A percentile compares a stretch with the other conserved stretches of the same genome.
Evolutionary conservation across 2,888 invertebrate genomes (phyloP).

Genomic region (Rhimphoctona megacephalus): DNA sequence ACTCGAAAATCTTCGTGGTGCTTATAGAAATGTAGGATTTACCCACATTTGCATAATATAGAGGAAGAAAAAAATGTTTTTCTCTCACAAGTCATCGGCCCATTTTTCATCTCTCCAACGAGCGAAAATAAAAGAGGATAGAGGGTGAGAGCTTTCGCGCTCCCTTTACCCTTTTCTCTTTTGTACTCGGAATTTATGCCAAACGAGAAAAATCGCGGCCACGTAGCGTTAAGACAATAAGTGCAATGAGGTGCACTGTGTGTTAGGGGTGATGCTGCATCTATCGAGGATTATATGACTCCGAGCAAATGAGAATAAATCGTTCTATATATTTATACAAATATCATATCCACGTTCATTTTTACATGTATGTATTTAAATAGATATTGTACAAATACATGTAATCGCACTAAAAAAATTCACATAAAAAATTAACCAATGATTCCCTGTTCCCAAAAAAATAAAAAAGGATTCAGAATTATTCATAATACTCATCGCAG

Average conservation of each 20-base stretch:
- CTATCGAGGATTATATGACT: slow-evolving; percentile 24
- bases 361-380: background rate
- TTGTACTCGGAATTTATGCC: slow-evolving; percentile 57
- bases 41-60: background rate
- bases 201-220: slow-evolving; percentile 63
- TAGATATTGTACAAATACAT: no score
- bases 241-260: slow-evolving; percentile 74
- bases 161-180: slow-evolving; percentile 49
- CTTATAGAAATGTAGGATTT: background rate
- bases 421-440: no score
- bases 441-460: no score
- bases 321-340: background rate
- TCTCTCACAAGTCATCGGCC: slow-evolving; percentile 23
- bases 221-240: slow-evolving; percentile 74
- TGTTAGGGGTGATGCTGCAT: slow-evolving; percentile 64
- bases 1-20: background rate
- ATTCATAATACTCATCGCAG: no score
- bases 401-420: no score
- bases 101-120: slow-evolving; percentile 37
- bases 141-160: slow-evolving; percentile 47
- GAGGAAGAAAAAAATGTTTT: slow-evolving; percentile 17
- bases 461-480: no score
- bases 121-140: slow-evolving; percentile 24
- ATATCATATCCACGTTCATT: background rate
- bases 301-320: background rate